Evolutionary conservation across 2,888 invertebrate species (phyloP), one percentile per base, ranked within the genome.

Genomic region (Apodemia duryi): DNA sequence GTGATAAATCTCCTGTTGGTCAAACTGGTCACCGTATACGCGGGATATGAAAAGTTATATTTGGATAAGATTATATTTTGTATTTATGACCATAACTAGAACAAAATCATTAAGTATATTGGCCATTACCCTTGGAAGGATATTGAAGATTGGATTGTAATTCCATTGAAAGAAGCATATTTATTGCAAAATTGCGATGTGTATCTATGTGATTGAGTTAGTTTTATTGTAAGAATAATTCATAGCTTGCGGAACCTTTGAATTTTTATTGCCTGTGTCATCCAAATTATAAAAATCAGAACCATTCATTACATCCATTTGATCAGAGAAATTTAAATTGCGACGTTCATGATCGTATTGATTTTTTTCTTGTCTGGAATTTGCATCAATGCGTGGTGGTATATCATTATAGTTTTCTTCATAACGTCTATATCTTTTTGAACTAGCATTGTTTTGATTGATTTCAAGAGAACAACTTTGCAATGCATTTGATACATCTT

Each of bases 401-500:
- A 71, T 68, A 61, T 80, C 70, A 32, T 74, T 71, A 61, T 67
- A 51, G 2, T 46, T 38, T n/a, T 74, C 73, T 65, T 75, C 72
- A 7, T 78, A 78, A 61, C 83, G 74, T 32, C 76, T 75, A 65
- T 75, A 75, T 6, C 83, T 75, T 61, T 72, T 77, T 41, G 10
- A 68, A 43, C 43, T 70, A 7, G 66, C 64, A 67, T 71, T 70
- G 64, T 74, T 77, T 29, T 68, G 13, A 60, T 65, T 64, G 1
- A n/a, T 21, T n/a, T 21, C n/a, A 21, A 21, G 5, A 13, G 74
- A 13, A 71, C 92, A 92, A 13, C 78, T 69, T 65, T 80, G 81
- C 57, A 92, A 70, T n/a, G 91, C 91, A 1, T 71, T 71, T 1
- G 81, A 79, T 29, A 92, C 78, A 71, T 92, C 91, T 65, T 88